Evolutionary conservation across 2,797 vertebrate species (phyloP), one percentile per base, ranked within the genome.

Genomic region (Orestias chungarensis): DNA sequence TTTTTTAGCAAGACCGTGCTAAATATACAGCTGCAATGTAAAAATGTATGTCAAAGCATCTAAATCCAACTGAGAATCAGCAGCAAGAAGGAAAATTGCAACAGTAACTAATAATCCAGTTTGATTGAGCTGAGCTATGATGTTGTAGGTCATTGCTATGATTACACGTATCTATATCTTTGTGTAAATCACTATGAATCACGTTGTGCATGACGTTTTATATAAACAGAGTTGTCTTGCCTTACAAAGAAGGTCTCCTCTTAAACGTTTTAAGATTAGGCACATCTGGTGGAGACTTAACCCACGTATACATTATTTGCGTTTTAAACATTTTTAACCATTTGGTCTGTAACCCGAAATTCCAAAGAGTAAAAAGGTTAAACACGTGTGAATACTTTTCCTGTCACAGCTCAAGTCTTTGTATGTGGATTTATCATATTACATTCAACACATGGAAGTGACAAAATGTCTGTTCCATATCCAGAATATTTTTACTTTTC

Each of bases 401-500:
- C n/a, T n/a, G n/a, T n/a, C n/a, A n/a, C 33, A 35, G 57, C 2
- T 57, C 31, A 4, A 20, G 55, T 33, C 8, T 11, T 35, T 57
- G 7, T 33, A 35, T 9, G 15, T 20, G 31, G 27, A 57, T 35
- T 33, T 33, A 57, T 20, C 55, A 29, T 29, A 18, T 35, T 7
- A 35, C 31, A 3, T 25, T 62, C 35, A 25, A 17, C 38, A 5
- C 40, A 62, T 15, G 23, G 59, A 1, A n/a, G 12, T 40, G 35
- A 38, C 59, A 62, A 14, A 40, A 62, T n/a, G n/a, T n/a, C 33
- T 14, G 12, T 42, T 35, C 18, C n/a, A n/a, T n/a, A n/a, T n/a
- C n/a, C n/a, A n/a, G 75, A 49, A 49, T 73, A 68, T 6, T 64
- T 6, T 64, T 15, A 20, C 3, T 74, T 61, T 66, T 72, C 65